phyloP scores from a whole-genome alignment of 2,113 vertebrate species.

The Oreochromis aureus region DNA sequence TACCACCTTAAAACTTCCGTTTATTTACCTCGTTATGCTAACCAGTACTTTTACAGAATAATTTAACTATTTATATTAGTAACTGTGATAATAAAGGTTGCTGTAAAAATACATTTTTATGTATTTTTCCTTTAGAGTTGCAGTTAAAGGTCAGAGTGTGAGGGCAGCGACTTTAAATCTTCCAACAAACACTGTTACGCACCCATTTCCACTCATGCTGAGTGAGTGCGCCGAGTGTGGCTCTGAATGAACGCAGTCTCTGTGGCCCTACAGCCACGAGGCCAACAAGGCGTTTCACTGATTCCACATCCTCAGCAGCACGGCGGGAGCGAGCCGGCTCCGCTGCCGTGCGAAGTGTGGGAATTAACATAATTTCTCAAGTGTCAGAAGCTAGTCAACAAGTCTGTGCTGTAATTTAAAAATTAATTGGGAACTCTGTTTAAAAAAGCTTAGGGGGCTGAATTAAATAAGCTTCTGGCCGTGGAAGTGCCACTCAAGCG shows the following conservation, averaged over 20 bases:
- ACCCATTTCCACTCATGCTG: background rate
- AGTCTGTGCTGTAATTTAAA: constrained; percentile 35
- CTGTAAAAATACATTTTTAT: background rate
- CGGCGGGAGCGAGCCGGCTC: background rate
- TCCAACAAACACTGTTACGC: background rate
- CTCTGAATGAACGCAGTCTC: background rate
- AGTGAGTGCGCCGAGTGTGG: background rate
- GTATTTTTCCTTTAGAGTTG: background rate
- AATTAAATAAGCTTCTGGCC: constrained; percentile 42
- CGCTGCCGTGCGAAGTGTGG: background rate
- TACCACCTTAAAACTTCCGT: background rate
- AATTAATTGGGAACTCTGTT: constrained; percentile 44
- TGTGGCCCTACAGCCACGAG: background rate
- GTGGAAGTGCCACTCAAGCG: background rate
- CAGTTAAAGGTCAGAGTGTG: background rate
- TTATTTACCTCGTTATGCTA: background rate
- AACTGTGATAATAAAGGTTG: background rate
- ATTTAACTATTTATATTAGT: background rate
- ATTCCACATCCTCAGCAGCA: background rate
- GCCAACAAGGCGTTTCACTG: background rate
- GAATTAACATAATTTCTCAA: constrained; percentile 44
- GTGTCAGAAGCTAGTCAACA: constrained; percentile 41
- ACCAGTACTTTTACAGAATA: background rate
- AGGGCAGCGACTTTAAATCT: background rate
- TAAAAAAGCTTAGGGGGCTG: constrained; percentile 20